phyloP scores from a whole-genome alignment of 2,888 invertebrate genomes.

The Napeogenes inachia region DNA sequence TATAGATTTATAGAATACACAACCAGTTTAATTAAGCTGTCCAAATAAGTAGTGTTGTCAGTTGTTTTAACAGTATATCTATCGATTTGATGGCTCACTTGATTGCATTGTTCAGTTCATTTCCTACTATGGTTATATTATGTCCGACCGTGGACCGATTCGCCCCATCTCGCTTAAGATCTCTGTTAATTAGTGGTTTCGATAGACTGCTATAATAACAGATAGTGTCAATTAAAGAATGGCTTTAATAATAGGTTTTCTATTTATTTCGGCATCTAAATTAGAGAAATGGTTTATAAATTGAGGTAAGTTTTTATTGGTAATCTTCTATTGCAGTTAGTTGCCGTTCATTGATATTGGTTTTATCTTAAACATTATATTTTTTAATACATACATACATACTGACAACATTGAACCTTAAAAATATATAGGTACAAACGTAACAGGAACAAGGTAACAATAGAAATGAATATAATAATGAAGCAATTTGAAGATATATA shows the following conservation, averaged over 20 bases:
- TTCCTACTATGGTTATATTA: background rate
- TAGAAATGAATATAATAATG: too few relatives aligned
- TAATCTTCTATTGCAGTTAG: too few relatives aligned
- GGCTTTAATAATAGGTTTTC: constrained; percentile 38
- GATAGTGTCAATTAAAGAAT: constrained; percentile 65
- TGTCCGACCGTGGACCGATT: constrained; percentile 4
- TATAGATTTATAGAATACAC: too few relatives aligned
- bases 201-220: constrained; percentile 52
- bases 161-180: constrained; percentile 41
- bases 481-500: too few relatives aligned
- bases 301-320: constrained; percentile 33
- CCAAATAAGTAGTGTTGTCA: constrained; percentile 13
- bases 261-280: constrained; percentile 52
- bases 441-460: too few relatives aligned
- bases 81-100: constrained; percentile 14
- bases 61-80: constrained; percentile 12
- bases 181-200: constrained; percentile 61
- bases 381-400: too few relatives aligned
- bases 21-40: constrained; percentile 12
- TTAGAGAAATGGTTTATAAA: constrained; percentile 50
- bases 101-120: constrained; percentile 18
- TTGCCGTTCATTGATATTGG: too few relatives aligned
- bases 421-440: too few relatives aligned
- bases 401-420: too few relatives aligned
- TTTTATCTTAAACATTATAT: too few relatives aligned